Conservation (phyloP, 37 sponge, comb jelly and placozoan species). For the Petrosia ficiformis region DNA sequence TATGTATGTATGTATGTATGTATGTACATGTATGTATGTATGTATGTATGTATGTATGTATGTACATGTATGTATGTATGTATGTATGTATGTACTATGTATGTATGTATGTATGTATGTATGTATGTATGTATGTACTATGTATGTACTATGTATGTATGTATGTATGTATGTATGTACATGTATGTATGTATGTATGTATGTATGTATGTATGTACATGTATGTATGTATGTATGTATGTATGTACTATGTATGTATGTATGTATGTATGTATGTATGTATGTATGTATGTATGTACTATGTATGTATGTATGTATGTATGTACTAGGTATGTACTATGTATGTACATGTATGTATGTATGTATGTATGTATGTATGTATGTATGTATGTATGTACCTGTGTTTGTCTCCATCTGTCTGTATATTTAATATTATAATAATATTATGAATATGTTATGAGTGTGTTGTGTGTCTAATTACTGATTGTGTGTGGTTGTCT, state of each 20-base stretch:
- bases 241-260: background rate
- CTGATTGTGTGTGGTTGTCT: no score
- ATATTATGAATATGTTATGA: no score
- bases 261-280: background rate
- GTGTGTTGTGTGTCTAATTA: no score
- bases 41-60: background rate
- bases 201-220: background rate
- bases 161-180: background rate
- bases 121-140: background rate
- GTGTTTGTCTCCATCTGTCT: background rate
- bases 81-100: background rate
- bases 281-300: background rate
- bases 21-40: background rate
- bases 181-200: background rate
- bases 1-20: background rate
- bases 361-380: background rate
- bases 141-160: background rate
- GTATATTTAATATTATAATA: no score
- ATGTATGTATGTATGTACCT: background rate
- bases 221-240: background rate
- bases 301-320: conserved; percentile 1
- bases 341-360: background rate
- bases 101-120: background rate
- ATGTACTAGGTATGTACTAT: background rate
- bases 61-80: background rate